phyloP scores from a whole-genome alignment of 2,888 invertebrate genomes.

The Drosophila mayaguana region DNA sequence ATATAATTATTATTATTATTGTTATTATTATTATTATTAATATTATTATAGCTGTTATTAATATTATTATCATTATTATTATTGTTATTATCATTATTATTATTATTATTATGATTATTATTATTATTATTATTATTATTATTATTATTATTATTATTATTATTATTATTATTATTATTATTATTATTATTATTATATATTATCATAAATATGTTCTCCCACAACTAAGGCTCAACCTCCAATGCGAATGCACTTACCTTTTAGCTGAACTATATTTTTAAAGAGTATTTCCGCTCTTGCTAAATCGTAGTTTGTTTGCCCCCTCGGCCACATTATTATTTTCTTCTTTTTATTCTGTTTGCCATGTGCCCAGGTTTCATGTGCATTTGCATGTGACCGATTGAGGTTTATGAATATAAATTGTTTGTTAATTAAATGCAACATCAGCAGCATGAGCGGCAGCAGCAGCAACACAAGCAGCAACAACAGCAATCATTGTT shows the following conservation, averaged over 20 bases:
- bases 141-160: too few species aligned
- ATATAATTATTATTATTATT: too few species aligned
- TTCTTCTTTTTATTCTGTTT: constrained; percentile 33
- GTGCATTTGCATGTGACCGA: constrained; percentile 73
- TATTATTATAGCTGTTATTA: too few species aligned
- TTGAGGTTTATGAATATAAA: constrained; percentile 81
- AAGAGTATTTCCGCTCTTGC: constrained; percentile 18
- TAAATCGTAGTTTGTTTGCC: not conserved
- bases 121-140: too few species aligned
- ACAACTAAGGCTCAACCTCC: not conserved
- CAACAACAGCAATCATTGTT: constrained; percentile 37
- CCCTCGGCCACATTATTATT: constrained; percentile 3
- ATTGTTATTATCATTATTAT: too few species aligned
- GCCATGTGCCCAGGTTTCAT: constrained; percentile 46
- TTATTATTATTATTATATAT: too few species aligned
- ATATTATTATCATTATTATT: too few species aligned
- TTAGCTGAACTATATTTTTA: not conserved
- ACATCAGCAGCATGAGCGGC: constrained; percentile 52
- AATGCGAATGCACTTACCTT: not conserved
- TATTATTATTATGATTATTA: too few species aligned
- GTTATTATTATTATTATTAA: too few species aligned
- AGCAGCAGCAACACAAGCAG: constrained; percentile 19
- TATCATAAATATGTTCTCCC: not conserved
- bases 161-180: too few species aligned
- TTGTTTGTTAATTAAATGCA: constrained; percentile 80